A percentile compares a stretch with the other conserved stretches of the same genome.
These are phyloP conservation scores for Struthio camelus DNA, from an alignment of 2,113 vertebrate genomes.

Conservation along the genomic window DNA sequence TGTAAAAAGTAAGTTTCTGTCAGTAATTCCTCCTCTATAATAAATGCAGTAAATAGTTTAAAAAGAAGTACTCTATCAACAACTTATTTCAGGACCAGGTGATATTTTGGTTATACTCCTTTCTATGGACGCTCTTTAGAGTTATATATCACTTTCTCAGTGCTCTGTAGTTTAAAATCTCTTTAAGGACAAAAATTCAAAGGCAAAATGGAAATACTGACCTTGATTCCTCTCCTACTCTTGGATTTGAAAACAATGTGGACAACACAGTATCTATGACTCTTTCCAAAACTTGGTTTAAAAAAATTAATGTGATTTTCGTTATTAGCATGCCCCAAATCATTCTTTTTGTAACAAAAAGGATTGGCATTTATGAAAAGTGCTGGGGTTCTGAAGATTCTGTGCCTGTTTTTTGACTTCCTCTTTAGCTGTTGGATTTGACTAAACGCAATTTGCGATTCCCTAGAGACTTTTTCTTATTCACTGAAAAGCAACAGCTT, in stretches of 20 bases:
- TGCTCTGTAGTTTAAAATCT: neutral
- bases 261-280: neutral
- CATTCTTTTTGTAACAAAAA: neutral
- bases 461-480: neutral
- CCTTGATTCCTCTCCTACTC: neutral
- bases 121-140: neutral
- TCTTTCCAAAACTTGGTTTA: neutral
- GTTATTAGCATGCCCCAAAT: neutral
- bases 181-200: neutral
- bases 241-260: accelerated
- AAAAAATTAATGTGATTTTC: neutral
- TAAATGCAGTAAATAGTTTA: neutral
- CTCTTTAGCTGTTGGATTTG: neutral
- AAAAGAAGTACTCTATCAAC: neutral
- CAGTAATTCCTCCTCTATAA: neutral
- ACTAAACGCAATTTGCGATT: neutral
- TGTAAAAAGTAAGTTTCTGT: neutral
- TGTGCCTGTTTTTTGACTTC: neutral
- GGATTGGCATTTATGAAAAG: neutral
- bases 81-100: neutral
- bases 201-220: neutral
- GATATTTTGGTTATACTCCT: neutral
- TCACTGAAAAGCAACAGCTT: neutral
- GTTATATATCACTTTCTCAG: accelerated
- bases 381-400: neutral